phyloP scores from a whole-genome alignment of 1,140 invertebrate genomes.

The Heliothis virescens region DNA sequence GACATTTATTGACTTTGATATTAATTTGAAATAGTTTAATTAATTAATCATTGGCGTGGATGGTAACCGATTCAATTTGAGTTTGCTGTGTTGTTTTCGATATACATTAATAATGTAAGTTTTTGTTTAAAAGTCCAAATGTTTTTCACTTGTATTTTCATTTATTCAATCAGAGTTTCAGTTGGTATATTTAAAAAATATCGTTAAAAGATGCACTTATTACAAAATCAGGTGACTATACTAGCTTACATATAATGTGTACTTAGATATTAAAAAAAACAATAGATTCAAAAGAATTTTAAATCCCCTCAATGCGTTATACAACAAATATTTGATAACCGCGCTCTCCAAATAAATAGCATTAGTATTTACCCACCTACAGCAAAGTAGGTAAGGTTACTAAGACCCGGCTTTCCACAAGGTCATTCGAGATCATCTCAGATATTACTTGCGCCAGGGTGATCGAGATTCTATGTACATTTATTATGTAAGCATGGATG shows the following conservation, averaged over 20 bases:
- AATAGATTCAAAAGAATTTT: too few relatives aligned
- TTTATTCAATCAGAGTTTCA: not conserved
- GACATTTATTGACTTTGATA: constrained; percentile 23
- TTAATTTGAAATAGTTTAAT: constrained; percentile 32
- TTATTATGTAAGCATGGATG: constrained; percentile 3
- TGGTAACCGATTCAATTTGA: not conserved
- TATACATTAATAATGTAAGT: not conserved
- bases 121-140: not conserved
- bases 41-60: not conserved
- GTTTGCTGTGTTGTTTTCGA: too few relatives aligned
- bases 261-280: too few relatives aligned
- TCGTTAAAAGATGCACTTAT: too few relatives aligned
- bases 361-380: constrained; percentile 7
- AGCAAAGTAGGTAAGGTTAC: not conserved
- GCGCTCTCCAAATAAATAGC: not conserved
- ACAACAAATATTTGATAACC: not conserved
- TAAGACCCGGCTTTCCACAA: constrained; percentile 2
- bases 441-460: not conserved
- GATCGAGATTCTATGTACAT: constrained; percentile 12
- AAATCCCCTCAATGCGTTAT: too few relatives aligned
- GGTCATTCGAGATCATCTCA: constrained; percentile 24
- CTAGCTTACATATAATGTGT: too few relatives aligned
- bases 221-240: too few relatives aligned
- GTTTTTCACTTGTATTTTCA: not conserved
- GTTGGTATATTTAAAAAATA: too few relatives aligned